phyloP scores from a whole-genome alignment of 1,140 invertebrate genomes.

The Drosophila novamexicana region DNA sequence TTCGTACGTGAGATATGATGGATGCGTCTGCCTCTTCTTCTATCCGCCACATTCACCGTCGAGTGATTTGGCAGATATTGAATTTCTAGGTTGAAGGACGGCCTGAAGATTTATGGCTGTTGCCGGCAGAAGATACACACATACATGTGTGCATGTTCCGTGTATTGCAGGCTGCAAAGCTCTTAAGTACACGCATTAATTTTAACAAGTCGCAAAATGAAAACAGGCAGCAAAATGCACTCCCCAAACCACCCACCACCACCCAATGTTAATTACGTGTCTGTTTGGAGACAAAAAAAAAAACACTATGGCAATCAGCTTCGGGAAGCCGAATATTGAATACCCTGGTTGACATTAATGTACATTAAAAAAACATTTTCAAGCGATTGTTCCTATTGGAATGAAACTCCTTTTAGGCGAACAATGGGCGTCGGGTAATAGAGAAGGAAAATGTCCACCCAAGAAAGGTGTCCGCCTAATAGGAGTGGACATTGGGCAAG shows the following conservation, averaged over 20 bases:
- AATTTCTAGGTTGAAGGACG: slow-evolving; percentile 61
- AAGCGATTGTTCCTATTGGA: no score
- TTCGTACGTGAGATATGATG: slow-evolving; percentile 62
- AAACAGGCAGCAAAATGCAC: slow-evolving; percentile 9
- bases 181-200: slow-evolving; percentile 61
- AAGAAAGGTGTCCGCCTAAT: no score
- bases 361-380: not conserved
- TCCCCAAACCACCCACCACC: slow-evolving; percentile 10
- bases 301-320: no score
- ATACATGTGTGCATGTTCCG: slow-evolving; percentile 1
- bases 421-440: no score
- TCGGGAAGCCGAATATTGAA: not conserved
- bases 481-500: no score
- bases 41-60: slow-evolving; percentile 24
- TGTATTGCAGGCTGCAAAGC: slow-evolving; percentile 35
- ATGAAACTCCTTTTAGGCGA: no score
- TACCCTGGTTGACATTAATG: not conserved
- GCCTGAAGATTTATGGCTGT: slow-evolving; percentile 20
- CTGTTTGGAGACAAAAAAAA: slow-evolving; percentile 2
- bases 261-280: slow-evolving; percentile 51
- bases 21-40: slow-evolving; percentile 30
- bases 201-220: slow-evolving; percentile 47
- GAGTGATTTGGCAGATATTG: slow-evolving; percentile 53
- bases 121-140: slow-evolving; percentile 28
- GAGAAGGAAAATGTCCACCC: no score